Conservation (phyloP, 1,140 invertebrate genomes). For the Drosophila ohnishii region DNA sequence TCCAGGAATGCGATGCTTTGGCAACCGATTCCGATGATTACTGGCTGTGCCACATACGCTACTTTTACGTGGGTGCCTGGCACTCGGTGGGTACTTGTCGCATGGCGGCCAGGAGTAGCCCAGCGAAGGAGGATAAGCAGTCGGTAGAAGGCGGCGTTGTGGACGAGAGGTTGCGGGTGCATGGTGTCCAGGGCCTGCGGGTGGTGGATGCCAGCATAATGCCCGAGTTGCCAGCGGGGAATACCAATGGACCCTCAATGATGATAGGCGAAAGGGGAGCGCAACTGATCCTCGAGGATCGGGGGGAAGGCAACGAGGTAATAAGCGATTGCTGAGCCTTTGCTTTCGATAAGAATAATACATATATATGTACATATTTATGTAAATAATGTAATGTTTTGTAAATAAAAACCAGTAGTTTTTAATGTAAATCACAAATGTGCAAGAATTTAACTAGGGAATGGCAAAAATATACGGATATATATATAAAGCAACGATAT, state of each 20-base stretch:
- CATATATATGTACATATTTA: too few species aligned
- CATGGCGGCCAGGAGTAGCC: conserved; percentile 86
- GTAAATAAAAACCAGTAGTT: not conserved
- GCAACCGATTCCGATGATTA: conserved; percentile 84
- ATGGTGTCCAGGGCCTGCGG: conserved; percentile 86
- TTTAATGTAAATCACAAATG: too few species aligned
- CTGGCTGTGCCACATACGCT: conserved; percentile 86
- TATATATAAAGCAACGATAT: too few species aligned
- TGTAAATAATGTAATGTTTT: not conserved
- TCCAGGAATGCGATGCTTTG: conserved; percentile 79
- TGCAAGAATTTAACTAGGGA: too few species aligned
- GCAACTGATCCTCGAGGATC: conserved; percentile 87
- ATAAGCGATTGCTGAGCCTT: conserved; percentile 2
- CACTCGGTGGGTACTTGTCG: conserved; percentile 90
- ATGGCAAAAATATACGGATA: too few species aligned
- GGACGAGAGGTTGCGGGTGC: conserved; percentile 87
- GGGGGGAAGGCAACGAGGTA: conserved; percentile 17
- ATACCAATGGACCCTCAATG: conserved; percentile 90
- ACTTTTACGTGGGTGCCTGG: conserved; percentile 86
- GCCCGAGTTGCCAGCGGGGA: conserved; percentile 88
- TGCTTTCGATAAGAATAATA: too few species aligned
- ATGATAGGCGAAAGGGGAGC: conserved; percentile 91
- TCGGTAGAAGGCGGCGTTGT: conserved; percentile 84
- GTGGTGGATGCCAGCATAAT: conserved; percentile 92
- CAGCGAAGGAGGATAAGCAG: not conserved